Conservation (phyloP, 2,113 vertebrate genomes). For the Murina feae region DNA sequence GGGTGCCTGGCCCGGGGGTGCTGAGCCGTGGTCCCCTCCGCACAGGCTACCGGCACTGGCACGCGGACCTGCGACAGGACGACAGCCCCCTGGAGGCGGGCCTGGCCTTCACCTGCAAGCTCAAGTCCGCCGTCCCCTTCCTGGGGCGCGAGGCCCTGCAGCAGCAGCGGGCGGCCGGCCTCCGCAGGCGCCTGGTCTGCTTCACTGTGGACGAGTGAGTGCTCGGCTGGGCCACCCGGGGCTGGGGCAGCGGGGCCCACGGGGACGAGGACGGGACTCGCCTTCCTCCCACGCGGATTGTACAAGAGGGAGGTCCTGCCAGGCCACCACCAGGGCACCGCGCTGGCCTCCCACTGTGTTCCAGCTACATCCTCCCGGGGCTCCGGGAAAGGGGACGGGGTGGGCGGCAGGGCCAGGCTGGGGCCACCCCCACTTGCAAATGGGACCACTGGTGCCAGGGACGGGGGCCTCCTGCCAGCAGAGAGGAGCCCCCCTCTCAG, state of each 20-base stretch:
- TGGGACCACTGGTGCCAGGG: neutral
- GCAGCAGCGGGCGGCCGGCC: constrained; percentile 85
- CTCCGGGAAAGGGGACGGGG: too few species aligned
- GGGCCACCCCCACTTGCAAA: neutral
- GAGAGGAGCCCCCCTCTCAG: fast-evolving
- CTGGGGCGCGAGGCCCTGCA: constrained; percentile 90
- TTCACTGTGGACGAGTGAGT: constrained; percentile 93
- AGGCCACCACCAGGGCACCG: fast-evolving
- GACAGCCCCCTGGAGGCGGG: constrained; percentile 94
- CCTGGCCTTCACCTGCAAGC: constrained; percentile 94
- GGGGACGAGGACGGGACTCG: fast-evolving
- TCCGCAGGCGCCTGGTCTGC: constrained; percentile 89
- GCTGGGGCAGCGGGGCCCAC: fast-evolving
- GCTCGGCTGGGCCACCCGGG: fast-evolving
- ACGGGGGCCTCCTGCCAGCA: fast-evolving
- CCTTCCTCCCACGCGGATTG: fast-evolving
- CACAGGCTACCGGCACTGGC: constrained; percentile 96
- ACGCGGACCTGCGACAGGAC: constrained; percentile 91
- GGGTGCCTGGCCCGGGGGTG: fast-evolving
- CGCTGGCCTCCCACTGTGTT: fast-evolving
- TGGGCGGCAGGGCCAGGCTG: neutral
- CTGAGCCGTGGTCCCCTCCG: neutral
- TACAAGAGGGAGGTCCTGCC: fast-evolving
- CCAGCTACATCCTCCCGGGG: fast-evolving
- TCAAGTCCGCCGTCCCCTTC: constrained; percentile 88